These are phyloP conservation scores for Xestobium rufovillosum DNA, from an alignment of 2,888 invertebrate genomes.

Conservation along the genomic window DNA sequence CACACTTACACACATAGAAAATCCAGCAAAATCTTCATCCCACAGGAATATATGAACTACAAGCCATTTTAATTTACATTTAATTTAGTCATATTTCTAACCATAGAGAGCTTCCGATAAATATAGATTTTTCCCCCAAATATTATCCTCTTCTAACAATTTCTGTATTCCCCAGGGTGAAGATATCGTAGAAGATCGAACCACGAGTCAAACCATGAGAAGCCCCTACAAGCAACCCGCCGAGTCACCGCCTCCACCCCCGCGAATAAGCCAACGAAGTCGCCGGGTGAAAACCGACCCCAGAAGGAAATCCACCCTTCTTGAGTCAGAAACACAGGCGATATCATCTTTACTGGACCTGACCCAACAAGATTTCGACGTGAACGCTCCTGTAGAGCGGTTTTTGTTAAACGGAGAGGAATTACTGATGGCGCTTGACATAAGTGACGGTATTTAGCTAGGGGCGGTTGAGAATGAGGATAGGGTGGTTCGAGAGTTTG, in stretches of 20 bases:
- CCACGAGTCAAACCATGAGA: too few relatives aligned
- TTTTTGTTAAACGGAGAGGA: constrained; percentile 46
- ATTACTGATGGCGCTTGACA: constrained; percentile 45
- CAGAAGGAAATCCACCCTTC: constrained; percentile 40
- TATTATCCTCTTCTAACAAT: too few relatives aligned
- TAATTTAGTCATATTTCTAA: too few relatives aligned
- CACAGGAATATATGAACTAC: too few relatives aligned
- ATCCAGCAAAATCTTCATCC: too few relatives aligned
- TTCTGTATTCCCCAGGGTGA: too few relatives aligned
- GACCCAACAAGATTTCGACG: constrained; percentile 48
- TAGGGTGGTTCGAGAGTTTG: too few relatives aligned
- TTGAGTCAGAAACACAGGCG: constrained; percentile 40
- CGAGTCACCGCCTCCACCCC: constrained; percentile 20
- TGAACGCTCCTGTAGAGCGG: constrained; percentile 46
- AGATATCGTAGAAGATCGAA: too few relatives aligned
- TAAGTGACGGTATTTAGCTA: constrained; percentile 36
- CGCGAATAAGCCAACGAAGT: constrained; percentile 13
- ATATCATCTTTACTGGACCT: constrained; percentile 44
- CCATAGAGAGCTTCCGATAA: too few relatives aligned
- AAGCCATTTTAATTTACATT: too few relatives aligned
- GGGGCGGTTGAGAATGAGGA: not conserved
- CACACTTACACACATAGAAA: too few relatives aligned
- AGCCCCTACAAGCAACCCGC: not conserved
- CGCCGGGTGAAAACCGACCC: constrained; percentile 27
- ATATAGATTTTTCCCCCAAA: too few relatives aligned